phyloP scores from a whole-genome alignment of 2,797 vertebrate genomes.

The Agapornis canus region DNA sequence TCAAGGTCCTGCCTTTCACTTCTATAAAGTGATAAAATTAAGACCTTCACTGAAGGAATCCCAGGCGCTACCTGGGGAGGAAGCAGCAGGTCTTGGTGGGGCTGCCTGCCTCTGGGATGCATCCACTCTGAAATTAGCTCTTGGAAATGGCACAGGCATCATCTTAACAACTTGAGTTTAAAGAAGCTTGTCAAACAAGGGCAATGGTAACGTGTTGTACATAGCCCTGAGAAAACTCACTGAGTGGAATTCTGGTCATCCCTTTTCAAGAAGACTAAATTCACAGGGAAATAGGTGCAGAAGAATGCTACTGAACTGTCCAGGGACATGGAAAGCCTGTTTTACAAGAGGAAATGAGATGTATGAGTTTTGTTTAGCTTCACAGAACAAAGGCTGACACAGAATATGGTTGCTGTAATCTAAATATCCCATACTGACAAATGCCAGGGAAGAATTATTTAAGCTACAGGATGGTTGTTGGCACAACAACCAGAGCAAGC shows the following conservation, averaged over 20 bases:
- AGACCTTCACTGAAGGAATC: neutral
- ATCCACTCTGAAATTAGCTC: neutral
- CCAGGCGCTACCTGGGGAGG: neutral
- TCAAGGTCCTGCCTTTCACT: neutral
- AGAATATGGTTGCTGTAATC: neutral
- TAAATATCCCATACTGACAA: neutral
- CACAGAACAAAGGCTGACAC: neutral
- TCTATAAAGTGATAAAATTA: constrained; percentile 40
- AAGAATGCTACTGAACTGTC: neutral
- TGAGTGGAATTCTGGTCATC: neutral
- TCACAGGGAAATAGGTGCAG: neutral
- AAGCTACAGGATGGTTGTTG: neutral
- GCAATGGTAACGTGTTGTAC: rapidly evolving
- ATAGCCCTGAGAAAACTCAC: neutral
- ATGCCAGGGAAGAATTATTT: neutral
- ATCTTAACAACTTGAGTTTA: neutral
- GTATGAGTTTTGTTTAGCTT: neutral
- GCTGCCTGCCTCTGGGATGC: neutral
- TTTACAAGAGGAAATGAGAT: neutral
- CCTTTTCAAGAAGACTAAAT: neutral
- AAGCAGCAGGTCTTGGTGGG: neutral
- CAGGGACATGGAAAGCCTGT: neutral
- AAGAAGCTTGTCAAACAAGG: neutral
- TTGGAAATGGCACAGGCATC: neutral
- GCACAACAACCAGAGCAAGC: neutral